phyloP scores from a whole-genome alignment of 2,113 vertebrate genomes.

The Lophochroa leadbeateri region DNA sequence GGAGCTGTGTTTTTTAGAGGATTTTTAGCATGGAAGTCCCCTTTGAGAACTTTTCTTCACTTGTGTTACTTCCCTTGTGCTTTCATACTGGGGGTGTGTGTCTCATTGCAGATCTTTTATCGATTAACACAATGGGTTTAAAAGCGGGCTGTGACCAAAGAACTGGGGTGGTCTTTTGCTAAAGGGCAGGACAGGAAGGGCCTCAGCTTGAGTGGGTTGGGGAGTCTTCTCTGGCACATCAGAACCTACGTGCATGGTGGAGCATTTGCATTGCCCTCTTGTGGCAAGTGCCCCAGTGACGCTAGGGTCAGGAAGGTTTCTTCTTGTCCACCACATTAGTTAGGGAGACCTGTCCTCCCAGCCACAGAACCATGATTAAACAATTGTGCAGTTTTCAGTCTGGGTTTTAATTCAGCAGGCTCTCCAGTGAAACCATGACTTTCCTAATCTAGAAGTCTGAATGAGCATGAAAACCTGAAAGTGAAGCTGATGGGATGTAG shows the following conservation, averaged over 20 bases:
- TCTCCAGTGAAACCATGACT: background rate
- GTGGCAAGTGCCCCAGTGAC: background rate
- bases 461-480: background rate
- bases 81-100: background rate
- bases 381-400: background rate
- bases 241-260: fast-evolving
- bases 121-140: background rate
- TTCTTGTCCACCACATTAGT: fast-evolving
- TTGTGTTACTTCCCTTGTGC: background rate
- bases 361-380: background rate
- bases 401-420: background rate
- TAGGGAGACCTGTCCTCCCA: fast-evolving
- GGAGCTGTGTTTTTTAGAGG: background rate
- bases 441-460: background rate
- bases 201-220: background rate
- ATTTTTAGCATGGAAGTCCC: constrained; percentile 15
- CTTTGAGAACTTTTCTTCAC: background rate
- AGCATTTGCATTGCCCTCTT: constrained; percentile 55
- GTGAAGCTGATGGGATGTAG: background rate
- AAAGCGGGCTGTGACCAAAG: fast-evolving
- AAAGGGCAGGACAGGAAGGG: background rate
- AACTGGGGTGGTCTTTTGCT: background rate
- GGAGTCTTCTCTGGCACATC: background rate
- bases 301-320: background rate
- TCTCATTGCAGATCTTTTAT: background rate